Percentiles rank a stretch among this genome's conserved stretches.
Conservation (phyloP, 2,888 invertebrate genomes). For the Anarsia innoxiella region DNA sequence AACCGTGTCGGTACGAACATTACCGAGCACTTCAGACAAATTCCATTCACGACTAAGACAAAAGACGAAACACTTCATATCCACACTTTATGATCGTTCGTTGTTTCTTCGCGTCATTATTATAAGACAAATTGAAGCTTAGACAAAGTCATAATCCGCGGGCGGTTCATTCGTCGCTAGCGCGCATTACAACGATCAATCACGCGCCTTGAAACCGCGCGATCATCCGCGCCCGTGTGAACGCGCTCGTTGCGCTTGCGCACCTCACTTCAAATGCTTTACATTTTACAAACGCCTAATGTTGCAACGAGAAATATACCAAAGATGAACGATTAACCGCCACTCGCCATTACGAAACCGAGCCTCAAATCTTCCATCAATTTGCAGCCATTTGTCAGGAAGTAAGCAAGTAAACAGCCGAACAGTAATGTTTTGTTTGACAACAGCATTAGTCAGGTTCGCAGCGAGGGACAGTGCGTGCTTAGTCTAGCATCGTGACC, state of each 20-base stretch:
- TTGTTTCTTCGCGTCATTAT: too few relatives aligned
- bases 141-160: slow-evolving; percentile 53
- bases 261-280: slow-evolving; percentile 39
- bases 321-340: slow-evolving; percentile 25
- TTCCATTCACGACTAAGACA: too few relatives aligned
- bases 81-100: too few relatives aligned
- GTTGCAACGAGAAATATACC: slow-evolving; percentile 49
- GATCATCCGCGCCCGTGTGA: slow-evolving; percentile 63
- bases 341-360: slow-evolving; percentile 1
- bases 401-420: slow-evolving; percentile 20
- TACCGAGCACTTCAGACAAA: too few relatives aligned
- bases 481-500: slow-evolving; percentile 34
- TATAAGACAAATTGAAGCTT: too few relatives aligned
- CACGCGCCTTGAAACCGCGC: slow-evolving; percentile 52
- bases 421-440: slow-evolving; percentile 7
- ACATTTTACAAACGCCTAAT: slow-evolving; percentile 50
- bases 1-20: too few relatives aligned
- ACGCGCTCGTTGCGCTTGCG: slow-evolving; percentile 49
- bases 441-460: slow-evolving; percentile 5
- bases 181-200: slow-evolving; percentile 59
- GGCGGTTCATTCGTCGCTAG: slow-evolving; percentile 35
- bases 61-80: too few relatives aligned
- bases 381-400: slow-evolving; percentile 24
- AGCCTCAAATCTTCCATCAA: slow-evolving; percentile 14
- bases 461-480: slow-evolving; percentile 24